Conservation (phyloP, 2,113 vertebrate genomes). For the Gymnocephalus cernua region DNA sequence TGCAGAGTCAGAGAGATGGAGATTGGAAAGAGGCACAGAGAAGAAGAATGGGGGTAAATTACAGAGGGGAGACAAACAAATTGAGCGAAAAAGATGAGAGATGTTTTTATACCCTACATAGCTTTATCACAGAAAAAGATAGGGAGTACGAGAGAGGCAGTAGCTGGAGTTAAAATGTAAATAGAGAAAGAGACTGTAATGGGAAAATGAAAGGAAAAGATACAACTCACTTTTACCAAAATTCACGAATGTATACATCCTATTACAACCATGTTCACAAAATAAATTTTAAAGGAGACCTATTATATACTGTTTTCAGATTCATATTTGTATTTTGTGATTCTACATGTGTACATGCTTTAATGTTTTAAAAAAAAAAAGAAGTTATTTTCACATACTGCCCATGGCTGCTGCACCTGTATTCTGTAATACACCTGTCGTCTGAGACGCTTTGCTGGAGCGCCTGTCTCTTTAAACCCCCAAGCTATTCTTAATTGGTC, state of each 20-base stretch:
- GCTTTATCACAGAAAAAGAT: slow-evolving; percentile 4
- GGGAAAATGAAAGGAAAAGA: neutral
- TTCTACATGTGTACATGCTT: too few species aligned
- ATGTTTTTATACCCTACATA: slow-evolving; percentile 32
- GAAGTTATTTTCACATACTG: too few species aligned
- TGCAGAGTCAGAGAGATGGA: slow-evolving; percentile 37
- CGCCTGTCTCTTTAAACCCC: too few species aligned
- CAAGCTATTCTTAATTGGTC: too few species aligned
- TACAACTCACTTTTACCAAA: neutral
- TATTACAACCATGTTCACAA: neutral
- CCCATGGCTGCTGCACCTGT: too few species aligned
- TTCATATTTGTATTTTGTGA: too few species aligned
- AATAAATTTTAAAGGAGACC: neutral
- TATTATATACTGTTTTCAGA: too few species aligned
- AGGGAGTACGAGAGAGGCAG: too few species aligned
- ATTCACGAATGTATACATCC: neutral
- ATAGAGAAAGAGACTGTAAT: neutral
- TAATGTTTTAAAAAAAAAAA: too few species aligned
- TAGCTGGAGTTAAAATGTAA: neutral
- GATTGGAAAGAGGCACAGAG: neutral
- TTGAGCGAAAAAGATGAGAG: slow-evolving; percentile 19
- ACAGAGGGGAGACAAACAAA: slow-evolving; percentile 44
- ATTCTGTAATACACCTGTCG: too few species aligned
- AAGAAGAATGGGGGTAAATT: slow-evolving; percentile 40
- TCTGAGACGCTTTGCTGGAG: too few species aligned